phyloP scores from a whole-genome alignment of 2,888 invertebrate genomes.

The Halocaridina rubra region DNA sequence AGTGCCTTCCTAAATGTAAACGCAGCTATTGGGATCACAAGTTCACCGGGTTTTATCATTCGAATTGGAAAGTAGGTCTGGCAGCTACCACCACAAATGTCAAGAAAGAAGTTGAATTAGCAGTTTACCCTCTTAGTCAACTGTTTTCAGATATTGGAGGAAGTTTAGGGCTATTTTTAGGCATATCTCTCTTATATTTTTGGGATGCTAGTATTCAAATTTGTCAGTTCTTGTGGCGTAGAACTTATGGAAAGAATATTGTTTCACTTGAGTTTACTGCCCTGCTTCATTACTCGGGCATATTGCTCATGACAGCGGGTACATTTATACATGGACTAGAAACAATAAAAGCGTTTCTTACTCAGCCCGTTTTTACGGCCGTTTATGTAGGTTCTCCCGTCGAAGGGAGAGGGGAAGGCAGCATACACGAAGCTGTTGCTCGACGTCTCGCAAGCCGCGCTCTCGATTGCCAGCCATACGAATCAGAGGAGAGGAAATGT shows the following conservation, averaged over 20 bases:
- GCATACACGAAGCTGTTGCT: neutral
- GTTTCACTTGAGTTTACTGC: no score
- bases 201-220: neutral
- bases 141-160: slow-evolving; percentile 27
- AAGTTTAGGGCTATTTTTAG: slow-evolving; percentile 22
- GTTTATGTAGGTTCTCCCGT: neutral
- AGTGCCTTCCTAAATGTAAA: slow-evolving; percentile 11
- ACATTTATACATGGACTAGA: neutral
- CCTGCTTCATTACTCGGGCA: neutral
- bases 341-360: neutral
- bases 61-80: neutral
- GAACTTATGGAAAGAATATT: neutral
- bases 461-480: slow-evolving; percentile 48
- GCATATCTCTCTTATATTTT: slow-evolving; percentile 1
- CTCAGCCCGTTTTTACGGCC: neutral
- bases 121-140: slow-evolving; percentile 5
- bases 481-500: slow-evolving; percentile 73
- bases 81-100: neutral
- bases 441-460: neutral
- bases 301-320: neutral
- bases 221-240: no score
- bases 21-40: neutral
- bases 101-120: slow-evolving; percentile 1
- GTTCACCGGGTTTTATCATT: neutral
- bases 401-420: neutral